Base-by-base conservation (phyloP, 2,113 vertebrate genomes). In the Platichthys stellatus region DNA sequence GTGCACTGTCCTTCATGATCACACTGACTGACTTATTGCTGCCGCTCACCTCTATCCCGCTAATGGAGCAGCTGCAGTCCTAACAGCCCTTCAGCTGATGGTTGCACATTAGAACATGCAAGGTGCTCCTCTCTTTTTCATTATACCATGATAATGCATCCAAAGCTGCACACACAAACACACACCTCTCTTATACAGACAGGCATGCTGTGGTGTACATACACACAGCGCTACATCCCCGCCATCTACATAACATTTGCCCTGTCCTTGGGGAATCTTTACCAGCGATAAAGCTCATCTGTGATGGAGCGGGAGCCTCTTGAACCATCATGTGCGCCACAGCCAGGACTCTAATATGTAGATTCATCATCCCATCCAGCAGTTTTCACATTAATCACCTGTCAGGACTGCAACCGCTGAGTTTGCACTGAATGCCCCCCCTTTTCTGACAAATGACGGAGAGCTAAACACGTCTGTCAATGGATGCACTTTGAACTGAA, bases 51-150 rank as follows among this genome's bases (percentile, higher is more conserved):
- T 90, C 80, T 69, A 87, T 89, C 84, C 85, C 63, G 60, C 80
- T 91, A 90, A 91, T 91, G 83, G 82, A 83, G 67, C 68, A 67
- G 78, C 80, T 76, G 74, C 81, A 74, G 75, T 24, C 69, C 76
- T 90, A 91, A 91, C 79, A 86, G 80, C 66, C 76, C 83, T 85
- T 88, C 61, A 88, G 89, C 86, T 91, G 86, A 91, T 69, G 40
- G 76, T 24, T 84, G 77, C 84, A 87, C 68, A 87, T 89, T 83
- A 80, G 38, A 87, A 89, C 85, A 89, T 76, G 70, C 70, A 83
- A 85, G 79, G 65, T 65, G 69, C 70, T 84, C 61, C 62, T 84
- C 69, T 82, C 40, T 76, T 83, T 84, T 80, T 67, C 80, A 90
- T 92, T 89, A 89, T 86, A 69, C 51, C 15, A 71, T 51, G 18